Percentiles rank a stretch among this genome's conserved stretches.
These are phyloP conservation scores for Hirtodrosophila duncani DNA, from an alignment of 2,888 invertebrate species.

Conservation along the genomic window DNA sequence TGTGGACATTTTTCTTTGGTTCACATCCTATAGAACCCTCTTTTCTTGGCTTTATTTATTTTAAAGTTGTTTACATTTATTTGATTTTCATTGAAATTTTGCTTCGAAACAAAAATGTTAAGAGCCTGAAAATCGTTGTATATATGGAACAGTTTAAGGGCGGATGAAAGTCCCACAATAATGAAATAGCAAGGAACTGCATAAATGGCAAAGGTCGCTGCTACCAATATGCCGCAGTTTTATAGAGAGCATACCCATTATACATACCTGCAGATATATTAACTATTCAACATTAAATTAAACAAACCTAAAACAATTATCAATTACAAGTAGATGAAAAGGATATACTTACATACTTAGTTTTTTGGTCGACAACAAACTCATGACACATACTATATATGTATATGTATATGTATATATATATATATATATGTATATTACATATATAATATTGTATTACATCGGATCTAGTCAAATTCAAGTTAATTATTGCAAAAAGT, in stretches of 20 bases:
- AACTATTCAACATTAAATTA: slow-evolving; percentile 25
- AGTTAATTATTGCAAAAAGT: slow-evolving; percentile 75
- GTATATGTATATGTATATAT: slow-evolving; percentile 33
- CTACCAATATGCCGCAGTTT: slow-evolving; percentile 28
- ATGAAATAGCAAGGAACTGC: slow-evolving; percentile 12
- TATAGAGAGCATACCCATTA: slow-evolving; percentile 29
- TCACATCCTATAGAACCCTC: neutral
- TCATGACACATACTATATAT: slow-evolving; percentile 23
- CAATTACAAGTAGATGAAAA: too few relatives aligned
- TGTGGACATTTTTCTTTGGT: neutral
- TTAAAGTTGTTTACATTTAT: slow-evolving; percentile 12
- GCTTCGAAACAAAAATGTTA: slow-evolving; percentile 25
- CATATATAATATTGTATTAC: slow-evolving; percentile 59
- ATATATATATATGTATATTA: slow-evolving; percentile 38
- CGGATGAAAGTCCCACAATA: slow-evolving; percentile 76
- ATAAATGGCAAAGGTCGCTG: slow-evolving; percentile 5
- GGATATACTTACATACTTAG: slow-evolving; percentile 22
- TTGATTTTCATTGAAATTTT: slow-evolving; percentile 5
- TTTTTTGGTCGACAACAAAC: too few relatives aligned
- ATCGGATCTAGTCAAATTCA: slow-evolving; percentile 78
- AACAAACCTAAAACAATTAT: slow-evolving; percentile 22
- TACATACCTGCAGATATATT: slow-evolving; percentile 8
- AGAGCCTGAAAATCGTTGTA: slow-evolving; percentile 39
- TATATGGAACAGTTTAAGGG: slow-evolving; percentile 70
- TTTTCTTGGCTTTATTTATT: slow-evolving; percentile 2